Evolutionary conservation across 2,113 vertebrate genomes (phyloP).

Genomic region (Campylomormyrus tamandua): DNA sequence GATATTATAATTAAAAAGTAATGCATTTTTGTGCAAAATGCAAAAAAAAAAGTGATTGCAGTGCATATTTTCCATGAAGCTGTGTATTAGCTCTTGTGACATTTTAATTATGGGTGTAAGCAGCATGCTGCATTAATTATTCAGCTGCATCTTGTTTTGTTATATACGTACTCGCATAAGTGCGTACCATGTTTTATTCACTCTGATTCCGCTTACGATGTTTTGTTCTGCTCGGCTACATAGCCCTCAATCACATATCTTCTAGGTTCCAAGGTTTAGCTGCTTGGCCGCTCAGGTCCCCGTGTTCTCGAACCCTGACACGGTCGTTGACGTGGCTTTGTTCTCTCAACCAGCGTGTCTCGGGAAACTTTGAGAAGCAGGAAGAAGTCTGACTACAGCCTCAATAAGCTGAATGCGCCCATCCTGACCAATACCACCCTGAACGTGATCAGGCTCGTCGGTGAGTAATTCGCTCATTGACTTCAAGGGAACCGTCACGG

Average conservation of each 20-base stretch:
- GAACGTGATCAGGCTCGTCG: slow-evolving; percentile 93
- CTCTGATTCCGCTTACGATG: neutral
- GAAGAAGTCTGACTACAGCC: slow-evolving; percentile 89
- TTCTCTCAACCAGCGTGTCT: slow-evolving; percentile 64
- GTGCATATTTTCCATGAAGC: slow-evolving; percentile 19
- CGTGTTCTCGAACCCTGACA: neutral
- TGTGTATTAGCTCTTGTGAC: slow-evolving; percentile 11
- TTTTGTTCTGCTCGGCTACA: neutral
- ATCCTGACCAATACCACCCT: slow-evolving; percentile 97
- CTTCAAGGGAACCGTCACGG: slow-evolving; percentile 6
- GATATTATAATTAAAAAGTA: neutral
- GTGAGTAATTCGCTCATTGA: slow-evolving; percentile 62
- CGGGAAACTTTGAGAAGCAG: slow-evolving; percentile 82
- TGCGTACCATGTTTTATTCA: neutral
- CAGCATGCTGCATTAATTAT: neutral
- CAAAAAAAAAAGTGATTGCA: neutral
- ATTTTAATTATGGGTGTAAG: slow-evolving; percentile 21
- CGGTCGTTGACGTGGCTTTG: neutral
- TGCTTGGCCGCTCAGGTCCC: neutral
- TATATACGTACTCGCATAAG: neutral
- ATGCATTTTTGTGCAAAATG: neutral
- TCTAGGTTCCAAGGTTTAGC: neutral
- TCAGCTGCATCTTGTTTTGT: neutral
- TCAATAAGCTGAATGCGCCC: slow-evolving; percentile 85
- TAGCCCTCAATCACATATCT: neutral